Conservation (phyloP, 1,140 invertebrate species). For the Aphelinus certus region DNA sequence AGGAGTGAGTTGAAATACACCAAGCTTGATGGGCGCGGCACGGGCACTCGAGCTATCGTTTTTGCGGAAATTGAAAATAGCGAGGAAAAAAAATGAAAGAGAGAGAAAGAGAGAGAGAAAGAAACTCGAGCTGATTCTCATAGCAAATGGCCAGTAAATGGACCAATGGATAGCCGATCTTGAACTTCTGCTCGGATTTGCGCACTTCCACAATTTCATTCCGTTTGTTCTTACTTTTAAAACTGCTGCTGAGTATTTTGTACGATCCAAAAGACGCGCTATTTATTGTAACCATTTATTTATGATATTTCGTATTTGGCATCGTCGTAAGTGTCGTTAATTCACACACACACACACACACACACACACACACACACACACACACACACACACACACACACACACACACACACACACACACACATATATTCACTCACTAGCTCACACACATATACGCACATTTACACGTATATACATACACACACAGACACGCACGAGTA, state of each 20-base stretch:
- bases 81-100: neutral
- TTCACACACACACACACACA: constrained; percentile 4
- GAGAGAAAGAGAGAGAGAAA: neutral
- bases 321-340: constrained; percentile 25
- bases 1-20: neutral
- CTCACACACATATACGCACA: neutral
- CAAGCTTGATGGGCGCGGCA: constrained; percentile 12
- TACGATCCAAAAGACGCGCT: constrained; percentile 34
- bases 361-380: neutral
- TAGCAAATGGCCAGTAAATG: constrained; percentile 33
- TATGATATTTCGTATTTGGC: constrained; percentile 40
- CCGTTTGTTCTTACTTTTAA: constrained; percentile 26
- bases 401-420: neutral
- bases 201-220: constrained; percentile 37
- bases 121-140: neutral
- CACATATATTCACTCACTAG: neutral
- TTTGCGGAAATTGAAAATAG: neutral
- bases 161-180: constrained; percentile 24
- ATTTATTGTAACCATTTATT: constrained; percentile 39
- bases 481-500: neutral
- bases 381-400: neutral
- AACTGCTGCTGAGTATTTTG: constrained; percentile 33
- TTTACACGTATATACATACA: neutral
- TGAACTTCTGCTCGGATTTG: constrained; percentile 34
- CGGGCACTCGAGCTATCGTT: neutral